phyloP scores from a whole-genome alignment of 1,140 invertebrate genomes.

The Diplogasteroides magnus region DNA sequence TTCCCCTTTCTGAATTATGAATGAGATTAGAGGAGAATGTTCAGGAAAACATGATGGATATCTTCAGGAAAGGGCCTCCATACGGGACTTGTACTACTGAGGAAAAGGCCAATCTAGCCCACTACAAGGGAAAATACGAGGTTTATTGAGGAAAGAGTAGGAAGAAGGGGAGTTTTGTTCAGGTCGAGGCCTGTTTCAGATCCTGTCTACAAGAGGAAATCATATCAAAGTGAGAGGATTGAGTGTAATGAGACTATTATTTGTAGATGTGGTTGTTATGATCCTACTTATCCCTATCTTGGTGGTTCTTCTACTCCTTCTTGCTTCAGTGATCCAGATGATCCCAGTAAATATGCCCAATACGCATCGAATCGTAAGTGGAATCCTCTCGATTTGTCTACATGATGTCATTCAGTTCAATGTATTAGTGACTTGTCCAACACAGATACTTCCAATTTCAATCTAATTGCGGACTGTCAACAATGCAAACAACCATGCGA shows the following conservation, averaged over 20 bases:
- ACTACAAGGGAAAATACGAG: constrained; percentile 25
- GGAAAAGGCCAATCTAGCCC: constrained; percentile 8
- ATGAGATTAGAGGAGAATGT: too few species aligned
- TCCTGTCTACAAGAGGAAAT: constrained; percentile 41
- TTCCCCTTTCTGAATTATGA: too few species aligned
- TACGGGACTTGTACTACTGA: constrained; percentile 36
- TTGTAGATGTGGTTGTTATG: constrained; percentile 36
- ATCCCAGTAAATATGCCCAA: constrained; percentile 4
- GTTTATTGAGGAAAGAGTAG: constrained; percentile 1
- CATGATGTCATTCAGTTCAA: constrained; percentile 26
- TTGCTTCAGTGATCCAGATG: constrained; percentile 9
- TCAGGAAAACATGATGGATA: too few species aligned
- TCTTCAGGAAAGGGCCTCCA: constrained; percentile 7
- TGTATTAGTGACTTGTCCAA: constrained; percentile 30
- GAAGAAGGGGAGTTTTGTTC: background rate
- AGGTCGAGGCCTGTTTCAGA: constrained; percentile 38
- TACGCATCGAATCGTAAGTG: constrained; percentile 18
- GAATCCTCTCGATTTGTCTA: background rate
- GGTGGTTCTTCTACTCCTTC: constrained; percentile 5
- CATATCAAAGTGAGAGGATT: constrained; percentile 7
- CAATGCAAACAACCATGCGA: constrained; percentile 38
- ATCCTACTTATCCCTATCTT: constrained; percentile 28
- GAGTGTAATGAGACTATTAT: background rate
- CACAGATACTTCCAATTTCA: constrained; percentile 16
- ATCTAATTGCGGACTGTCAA: constrained; percentile 29